Conservation (phyloP, 2,888 invertebrate species). For the Amphiduros pacificus region DNA sequence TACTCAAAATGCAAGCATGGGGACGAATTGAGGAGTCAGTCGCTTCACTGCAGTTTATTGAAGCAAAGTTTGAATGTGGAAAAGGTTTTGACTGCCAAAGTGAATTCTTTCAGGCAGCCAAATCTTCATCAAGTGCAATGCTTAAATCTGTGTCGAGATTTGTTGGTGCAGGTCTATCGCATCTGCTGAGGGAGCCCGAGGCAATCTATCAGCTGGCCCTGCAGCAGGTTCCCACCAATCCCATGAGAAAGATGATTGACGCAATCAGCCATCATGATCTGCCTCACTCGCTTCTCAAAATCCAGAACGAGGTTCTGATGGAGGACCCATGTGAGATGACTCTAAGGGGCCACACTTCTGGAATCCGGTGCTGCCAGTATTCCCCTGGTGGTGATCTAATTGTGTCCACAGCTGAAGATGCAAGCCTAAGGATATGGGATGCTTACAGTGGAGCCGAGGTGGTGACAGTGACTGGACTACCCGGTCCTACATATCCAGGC, state of each 20-base stretch:
- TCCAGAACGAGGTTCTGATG: background rate
- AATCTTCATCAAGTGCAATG: background rate
- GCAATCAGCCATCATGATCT: background rate
- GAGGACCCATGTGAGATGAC: conserved; percentile 30
- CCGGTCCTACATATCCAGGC: conserved; percentile 19
- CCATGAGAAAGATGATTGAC: conserved; percentile 6
- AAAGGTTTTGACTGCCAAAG: conserved; percentile 24
- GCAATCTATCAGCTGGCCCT: conserved; percentile 23
- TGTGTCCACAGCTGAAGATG: conserved; percentile 22
- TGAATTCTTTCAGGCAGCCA: conserved; percentile 19
- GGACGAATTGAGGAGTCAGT: conserved; percentile 11
- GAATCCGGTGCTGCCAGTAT: conserved; percentile 11
- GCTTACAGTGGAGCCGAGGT: conserved; percentile 22
- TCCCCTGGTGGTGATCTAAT: conserved; percentile 22
- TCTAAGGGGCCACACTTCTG: conserved; percentile 21
- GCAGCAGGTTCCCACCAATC: conserved; percentile 14
- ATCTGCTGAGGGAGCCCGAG: conserved; percentile 19
- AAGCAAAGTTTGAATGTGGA: conserved; percentile 23
- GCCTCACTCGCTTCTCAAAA: too few species aligned
- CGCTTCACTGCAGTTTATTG: conserved; percentile 18
- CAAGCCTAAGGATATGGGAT: conserved; percentile 24
- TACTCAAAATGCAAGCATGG: conserved; percentile 21
- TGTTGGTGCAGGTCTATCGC: conserved; percentile 17
- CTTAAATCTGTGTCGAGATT: conserved; percentile 16
- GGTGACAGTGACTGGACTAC: conserved; percentile 23